These are phyloP conservation scores for Diogma glabrata DNA, from an alignment of 2,888 invertebrate species.

Conservation along the genomic window DNA sequence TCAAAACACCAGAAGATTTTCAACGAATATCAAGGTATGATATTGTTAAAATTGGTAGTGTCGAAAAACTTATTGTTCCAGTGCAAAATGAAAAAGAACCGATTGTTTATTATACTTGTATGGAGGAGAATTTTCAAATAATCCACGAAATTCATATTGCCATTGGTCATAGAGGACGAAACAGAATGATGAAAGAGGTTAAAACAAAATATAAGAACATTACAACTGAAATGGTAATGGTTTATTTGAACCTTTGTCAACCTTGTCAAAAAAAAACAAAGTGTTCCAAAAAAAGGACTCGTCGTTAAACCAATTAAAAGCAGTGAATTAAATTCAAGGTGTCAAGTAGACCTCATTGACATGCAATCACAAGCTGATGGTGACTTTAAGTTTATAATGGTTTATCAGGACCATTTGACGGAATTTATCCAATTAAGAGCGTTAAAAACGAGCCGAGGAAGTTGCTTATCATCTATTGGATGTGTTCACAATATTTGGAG, in stretches of 20 bases:
- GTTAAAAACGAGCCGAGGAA: not conserved
- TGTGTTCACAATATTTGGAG: slow-evolving; percentile 19
- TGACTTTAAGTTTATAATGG: not conserved
- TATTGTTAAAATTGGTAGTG: not conserved
- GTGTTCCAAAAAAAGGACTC: not conserved
- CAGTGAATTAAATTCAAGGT: not conserved
- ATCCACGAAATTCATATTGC: not conserved
- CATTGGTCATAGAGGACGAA: not conserved
- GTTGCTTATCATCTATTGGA: slow-evolving; percentile 12
- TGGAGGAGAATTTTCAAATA: not conserved
- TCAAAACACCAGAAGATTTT: not conserved
- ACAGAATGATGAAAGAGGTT: not conserved
- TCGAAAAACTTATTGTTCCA: not conserved
- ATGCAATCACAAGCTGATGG: not conserved
- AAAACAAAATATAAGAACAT: not conserved
- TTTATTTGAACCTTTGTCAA: slow-evolving; percentile 15
- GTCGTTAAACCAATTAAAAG: not conserved
- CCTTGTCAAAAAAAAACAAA: slow-evolving; percentile 8
- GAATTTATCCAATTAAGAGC: not conserved
- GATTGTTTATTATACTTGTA: not conserved
- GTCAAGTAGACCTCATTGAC: not conserved
- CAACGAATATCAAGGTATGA: not conserved
- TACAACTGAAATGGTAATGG: slow-evolving; percentile 11
- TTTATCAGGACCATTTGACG: not conserved
- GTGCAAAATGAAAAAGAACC: not conserved